Conservation (phyloP, 2,888 invertebrate genomes). For the Polymixis flavicincta region DNA sequence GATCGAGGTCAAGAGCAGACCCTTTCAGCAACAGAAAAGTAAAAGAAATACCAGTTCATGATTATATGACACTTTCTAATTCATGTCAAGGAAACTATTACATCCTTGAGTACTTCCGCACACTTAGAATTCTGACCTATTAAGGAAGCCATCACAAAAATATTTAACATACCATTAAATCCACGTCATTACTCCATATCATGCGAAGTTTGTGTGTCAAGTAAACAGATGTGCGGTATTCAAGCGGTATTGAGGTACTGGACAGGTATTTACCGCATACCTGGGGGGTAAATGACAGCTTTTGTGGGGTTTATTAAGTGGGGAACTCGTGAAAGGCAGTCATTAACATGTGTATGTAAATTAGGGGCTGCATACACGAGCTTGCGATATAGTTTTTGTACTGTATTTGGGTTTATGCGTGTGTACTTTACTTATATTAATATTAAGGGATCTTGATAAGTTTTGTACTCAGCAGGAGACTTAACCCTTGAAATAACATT, state of each 20-base stretch:
- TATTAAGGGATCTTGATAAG: not conserved
- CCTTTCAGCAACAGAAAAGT: too few species aligned
- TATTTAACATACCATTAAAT: slow-evolving; percentile 31
- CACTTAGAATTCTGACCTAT: not conserved
- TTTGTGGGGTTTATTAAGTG: slow-evolving; percentile 52
- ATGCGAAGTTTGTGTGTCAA: slow-evolving; percentile 53
- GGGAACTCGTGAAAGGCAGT: slow-evolving; percentile 48
- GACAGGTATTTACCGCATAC: slow-evolving; percentile 53
- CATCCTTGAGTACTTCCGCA: slow-evolving; percentile 1
- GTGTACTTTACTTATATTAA: not conserved
- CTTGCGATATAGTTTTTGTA: slow-evolving; percentile 32
- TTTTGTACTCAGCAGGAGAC: not conserved
- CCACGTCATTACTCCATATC: slow-evolving; percentile 49
- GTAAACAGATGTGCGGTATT: slow-evolving; percentile 45
- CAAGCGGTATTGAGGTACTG: slow-evolving; percentile 38
- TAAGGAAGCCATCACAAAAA: slow-evolving; percentile 43
- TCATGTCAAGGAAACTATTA: slow-evolving; percentile 36
- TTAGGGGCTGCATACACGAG: slow-evolving; percentile 13
- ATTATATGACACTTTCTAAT: not conserved
- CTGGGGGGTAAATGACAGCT: slow-evolving; percentile 36
- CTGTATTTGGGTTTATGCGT: slow-evolving; percentile 10
- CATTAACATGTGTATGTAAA: slow-evolving; percentile 44
- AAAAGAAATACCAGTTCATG: not conserved
- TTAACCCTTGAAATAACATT: not conserved
- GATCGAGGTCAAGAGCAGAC: too few species aligned